Evolutionary conservation across 1,140 invertebrate genomes (phyloP).

Genomic region (Paracyclopina nana): DNA sequence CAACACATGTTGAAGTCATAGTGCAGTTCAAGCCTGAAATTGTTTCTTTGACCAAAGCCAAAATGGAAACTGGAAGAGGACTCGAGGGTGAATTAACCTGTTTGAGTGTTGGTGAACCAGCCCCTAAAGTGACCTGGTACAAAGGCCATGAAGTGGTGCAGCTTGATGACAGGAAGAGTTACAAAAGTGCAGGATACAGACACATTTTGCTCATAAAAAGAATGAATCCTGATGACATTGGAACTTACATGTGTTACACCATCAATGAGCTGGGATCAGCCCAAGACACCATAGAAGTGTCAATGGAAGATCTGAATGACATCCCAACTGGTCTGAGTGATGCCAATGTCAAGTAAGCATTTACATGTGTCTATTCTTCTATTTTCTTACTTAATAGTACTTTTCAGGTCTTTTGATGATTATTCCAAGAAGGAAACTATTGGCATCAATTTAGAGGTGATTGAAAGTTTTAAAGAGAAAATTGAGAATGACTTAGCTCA

Average conservation of each 20-base stretch:
- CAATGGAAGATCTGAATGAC: no score
- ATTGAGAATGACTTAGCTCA: no score
- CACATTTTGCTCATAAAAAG: background rate
- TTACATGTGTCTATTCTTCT: no score
- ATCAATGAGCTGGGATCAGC: background rate
- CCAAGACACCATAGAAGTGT: background rate
- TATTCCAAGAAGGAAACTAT: no score
- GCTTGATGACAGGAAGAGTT: background rate
- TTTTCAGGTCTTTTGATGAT: no score
- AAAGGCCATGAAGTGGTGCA: background rate
- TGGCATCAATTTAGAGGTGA: no score
- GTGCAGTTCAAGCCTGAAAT: background rate
- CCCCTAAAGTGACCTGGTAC: slow-evolving; percentile 1
- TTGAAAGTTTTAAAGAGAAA: no score
- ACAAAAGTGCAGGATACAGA: background rate
- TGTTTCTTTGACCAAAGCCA: background rate
- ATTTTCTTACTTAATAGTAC: no score
- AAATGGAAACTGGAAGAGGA: background rate
- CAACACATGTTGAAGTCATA: background rate
- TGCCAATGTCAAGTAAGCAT: no score
- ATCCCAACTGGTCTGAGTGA: no score
- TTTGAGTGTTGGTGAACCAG: background rate
- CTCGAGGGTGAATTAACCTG: background rate
- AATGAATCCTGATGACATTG: background rate
- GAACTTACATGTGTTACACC: background rate